Conservation (phyloP, 2,113 vertebrate species). For the Gallinago undulata region DNA sequence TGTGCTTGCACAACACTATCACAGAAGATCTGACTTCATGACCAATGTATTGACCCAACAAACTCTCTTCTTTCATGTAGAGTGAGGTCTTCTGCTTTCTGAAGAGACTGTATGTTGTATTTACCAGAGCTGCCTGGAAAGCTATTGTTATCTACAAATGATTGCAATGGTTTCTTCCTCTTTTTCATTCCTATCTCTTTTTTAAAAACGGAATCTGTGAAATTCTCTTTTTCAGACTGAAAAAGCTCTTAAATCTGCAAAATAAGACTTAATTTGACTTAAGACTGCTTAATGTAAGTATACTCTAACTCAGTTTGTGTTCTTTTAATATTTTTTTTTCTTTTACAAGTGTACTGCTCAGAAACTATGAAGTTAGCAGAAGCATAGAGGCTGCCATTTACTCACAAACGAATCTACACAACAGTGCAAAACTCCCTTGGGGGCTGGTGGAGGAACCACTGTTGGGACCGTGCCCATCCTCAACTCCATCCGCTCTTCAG, state of each 20-base stretch:
- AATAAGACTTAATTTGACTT: background rate
- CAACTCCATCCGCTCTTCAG: background rate
- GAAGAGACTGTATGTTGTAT: background rate
- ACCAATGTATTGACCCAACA: background rate
- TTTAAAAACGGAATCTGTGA: background rate
- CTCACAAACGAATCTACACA: background rate
- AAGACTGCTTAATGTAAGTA: background rate
- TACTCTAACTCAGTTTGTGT: accelerated
- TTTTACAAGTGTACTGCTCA: background rate
- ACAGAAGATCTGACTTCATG: background rate
- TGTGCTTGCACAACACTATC: background rate
- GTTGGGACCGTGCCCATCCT: background rate
- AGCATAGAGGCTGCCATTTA: background rate
- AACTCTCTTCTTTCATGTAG: background rate
- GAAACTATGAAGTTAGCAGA: background rate
- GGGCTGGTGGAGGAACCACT: accelerated
- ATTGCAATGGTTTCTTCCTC: background rate
- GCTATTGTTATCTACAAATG: background rate
- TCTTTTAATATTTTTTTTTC: background rate
- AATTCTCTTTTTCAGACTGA: background rate
- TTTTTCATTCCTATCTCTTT: background rate
- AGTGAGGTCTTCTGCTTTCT: background rate
- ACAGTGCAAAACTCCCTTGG: background rate
- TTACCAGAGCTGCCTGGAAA: background rate
- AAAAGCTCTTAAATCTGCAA: background rate